Evolutionary conservation across 1,140 invertebrate genomes (phyloP).

Genomic region (Steinernema feltiae): DNA sequence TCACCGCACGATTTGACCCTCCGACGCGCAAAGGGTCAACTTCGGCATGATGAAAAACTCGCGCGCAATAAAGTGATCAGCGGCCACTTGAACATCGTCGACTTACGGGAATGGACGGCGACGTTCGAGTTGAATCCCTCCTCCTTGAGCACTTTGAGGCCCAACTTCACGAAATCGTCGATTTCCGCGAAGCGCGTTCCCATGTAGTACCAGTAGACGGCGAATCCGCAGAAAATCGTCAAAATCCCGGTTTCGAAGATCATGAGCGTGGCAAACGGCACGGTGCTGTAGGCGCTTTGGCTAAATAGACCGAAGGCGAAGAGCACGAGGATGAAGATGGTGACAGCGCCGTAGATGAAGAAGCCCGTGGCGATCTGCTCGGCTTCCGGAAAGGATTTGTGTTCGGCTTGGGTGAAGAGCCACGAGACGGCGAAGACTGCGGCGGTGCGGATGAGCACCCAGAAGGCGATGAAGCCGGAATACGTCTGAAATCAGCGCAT

Average conservation of each 20-base stretch:
- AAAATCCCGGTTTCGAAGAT: not conserved
- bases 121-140: not conserved
- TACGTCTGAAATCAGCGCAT: not conserved
- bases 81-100: too few species aligned
- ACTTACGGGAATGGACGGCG: not conserved
- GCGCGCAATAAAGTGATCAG: too few species aligned
- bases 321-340: not conserved
- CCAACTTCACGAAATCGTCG: not conserved
- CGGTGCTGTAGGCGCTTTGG: not conserved
- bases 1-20: too few species aligned
- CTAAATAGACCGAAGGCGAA: not conserved
- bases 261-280: not conserved
- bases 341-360: not conserved
- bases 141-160: not conserved
- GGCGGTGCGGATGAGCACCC: not conserved
- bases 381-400: not conserved
- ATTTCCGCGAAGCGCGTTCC: not conserved
- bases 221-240: not conserved
- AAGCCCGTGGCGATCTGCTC: not conserved
- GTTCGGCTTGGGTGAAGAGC: not conserved
- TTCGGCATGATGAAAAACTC: too few species aligned
- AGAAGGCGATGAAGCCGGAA: slow-evolving; percentile 4
- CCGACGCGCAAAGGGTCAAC: too few species aligned
- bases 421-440: not conserved
- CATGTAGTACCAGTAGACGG: not conserved